A percentile compares a stretch with the other conserved stretches of the same genome.
Conservation (phyloP, 2,113 vertebrate species). For the Acrocephalus arundinaceus region DNA sequence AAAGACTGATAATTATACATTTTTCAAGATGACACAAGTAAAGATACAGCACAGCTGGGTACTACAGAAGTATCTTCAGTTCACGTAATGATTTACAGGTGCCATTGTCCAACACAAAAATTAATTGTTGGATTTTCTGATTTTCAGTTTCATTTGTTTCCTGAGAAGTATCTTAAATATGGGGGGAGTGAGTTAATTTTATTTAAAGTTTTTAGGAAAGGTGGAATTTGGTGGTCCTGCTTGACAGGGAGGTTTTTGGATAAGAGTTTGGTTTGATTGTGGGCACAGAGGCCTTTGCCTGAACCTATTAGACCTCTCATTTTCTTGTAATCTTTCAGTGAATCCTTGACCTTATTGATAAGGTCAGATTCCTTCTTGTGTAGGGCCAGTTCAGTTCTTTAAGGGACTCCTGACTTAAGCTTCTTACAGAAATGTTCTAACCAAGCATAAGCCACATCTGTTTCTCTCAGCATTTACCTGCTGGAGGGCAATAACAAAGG, state of each 20-base stretch:
- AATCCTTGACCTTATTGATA: neutral
- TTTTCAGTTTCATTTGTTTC: neutral
- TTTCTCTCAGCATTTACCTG: neutral
- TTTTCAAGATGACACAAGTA: neutral
- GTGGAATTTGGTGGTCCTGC: neutral
- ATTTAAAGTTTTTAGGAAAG: neutral
- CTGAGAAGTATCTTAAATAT: neutral
- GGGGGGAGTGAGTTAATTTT: rapidly evolving
- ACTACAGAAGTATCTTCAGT: neutral
- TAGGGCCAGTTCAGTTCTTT: neutral
- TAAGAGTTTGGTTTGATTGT: neutral
- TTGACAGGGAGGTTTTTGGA: neutral
- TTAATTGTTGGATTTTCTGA: neutral
- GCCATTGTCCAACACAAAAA: neutral
- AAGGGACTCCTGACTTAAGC: neutral
- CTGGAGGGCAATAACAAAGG: neutral
- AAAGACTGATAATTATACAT: neutral
- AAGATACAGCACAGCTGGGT: neutral
- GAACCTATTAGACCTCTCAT: neutral
- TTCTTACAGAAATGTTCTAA: neutral
- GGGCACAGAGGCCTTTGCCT: neutral
- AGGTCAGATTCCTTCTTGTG: neutral
- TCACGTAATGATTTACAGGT: neutral
- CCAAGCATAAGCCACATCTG: neutral
- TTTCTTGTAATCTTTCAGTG: neutral